Conservation (phyloP, 2,113 vertebrate species). For the Toxostoma redivivum region DNA sequence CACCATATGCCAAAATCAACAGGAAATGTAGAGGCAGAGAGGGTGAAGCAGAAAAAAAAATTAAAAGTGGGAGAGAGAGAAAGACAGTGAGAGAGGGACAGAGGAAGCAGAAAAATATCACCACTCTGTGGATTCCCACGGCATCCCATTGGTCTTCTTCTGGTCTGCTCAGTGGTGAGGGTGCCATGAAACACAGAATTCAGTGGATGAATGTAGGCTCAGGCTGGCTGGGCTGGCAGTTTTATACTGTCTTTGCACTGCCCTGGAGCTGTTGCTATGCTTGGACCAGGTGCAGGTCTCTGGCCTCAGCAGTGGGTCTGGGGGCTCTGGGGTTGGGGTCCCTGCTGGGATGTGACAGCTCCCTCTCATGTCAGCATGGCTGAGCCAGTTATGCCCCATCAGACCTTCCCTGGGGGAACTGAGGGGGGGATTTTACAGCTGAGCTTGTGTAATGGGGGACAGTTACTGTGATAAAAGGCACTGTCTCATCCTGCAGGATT, state of each 20-base stretch:
- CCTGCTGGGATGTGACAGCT: neutral
- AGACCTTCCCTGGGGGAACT: neutral
- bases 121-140: rapidly evolving
- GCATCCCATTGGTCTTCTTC: neutral
- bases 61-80: neutral
- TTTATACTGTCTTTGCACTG: rapidly evolving
- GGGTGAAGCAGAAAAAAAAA: neutral
- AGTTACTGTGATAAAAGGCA: neutral
- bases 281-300: rapidly evolving
- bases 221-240: neutral
- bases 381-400: neutral
- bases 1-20: neutral
- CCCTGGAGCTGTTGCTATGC: neutral
- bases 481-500: neutral
- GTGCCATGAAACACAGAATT: neutral
- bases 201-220: too few species aligned
- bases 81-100: neutral
- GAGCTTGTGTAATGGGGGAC: neutral
- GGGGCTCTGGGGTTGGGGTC: neutral
- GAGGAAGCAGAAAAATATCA: neutral
- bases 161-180: neutral
- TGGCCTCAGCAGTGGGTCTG: neutral
- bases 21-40: neutral
- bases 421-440: neutral
- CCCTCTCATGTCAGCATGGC: neutral